A percentile compares a stretch with the other conserved stretches of the same genome.
These are phyloP conservation scores for Periophthalmus magnuspinnatus DNA, from an alignment of 2,797 vertebrate genomes.

Conservation along the genomic window DNA sequence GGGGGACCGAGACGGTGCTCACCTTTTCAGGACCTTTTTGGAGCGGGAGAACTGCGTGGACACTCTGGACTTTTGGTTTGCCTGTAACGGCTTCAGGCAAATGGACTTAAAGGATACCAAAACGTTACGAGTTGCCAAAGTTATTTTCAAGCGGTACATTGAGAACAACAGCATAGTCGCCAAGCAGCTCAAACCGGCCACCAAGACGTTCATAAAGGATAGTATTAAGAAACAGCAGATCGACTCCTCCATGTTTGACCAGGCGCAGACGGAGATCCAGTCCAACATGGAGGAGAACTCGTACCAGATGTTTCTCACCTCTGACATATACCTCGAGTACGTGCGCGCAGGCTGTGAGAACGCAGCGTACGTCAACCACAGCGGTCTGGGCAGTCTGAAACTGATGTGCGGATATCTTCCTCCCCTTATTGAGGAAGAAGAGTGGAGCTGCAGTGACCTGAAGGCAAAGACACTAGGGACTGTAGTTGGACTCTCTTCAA, in stretches of 20 bases:
- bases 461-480: slow-evolving; percentile 85
- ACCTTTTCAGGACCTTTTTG: slow-evolving; percentile 93
- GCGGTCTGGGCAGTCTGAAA: slow-evolving; percentile 84
- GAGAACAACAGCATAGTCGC: slow-evolving; percentile 93
- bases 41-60: slow-evolving; percentile 94
- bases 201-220: slow-evolving; percentile 92
- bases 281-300: slow-evolving; percentile 93
- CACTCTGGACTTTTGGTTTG: slow-evolving; percentile 96
- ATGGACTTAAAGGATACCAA: slow-evolving; percentile 97
- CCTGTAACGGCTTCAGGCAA: slow-evolving; percentile 96
- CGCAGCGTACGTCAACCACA: slow-evolving; percentile 67
- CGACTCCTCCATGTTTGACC: slow-evolving; percentile 96
- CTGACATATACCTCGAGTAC: slow-evolving; percentile 96
- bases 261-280: slow-evolving; percentile 96
- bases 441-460: slow-evolving; percentile 91
- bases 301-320: slow-evolving; percentile 96
- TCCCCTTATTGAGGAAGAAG: slow-evolving; percentile 95
- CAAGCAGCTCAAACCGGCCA: slow-evolving; percentile 91
- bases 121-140: slow-evolving; percentile 93
- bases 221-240: slow-evolving; percentile 93
- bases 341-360: slow-evolving; percentile 91
- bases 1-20: slow-evolving; percentile 94
- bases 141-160: slow-evolving; percentile 97
- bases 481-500: slow-evolving; percentile 88
- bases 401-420: slow-evolving; percentile 93